Percentiles rank a stretch among this genome's conserved stretches.
Evolutionary conservation across 2,797 vertebrate species (phyloP).

Genomic region (Trichosurus vulpecula): DNA sequence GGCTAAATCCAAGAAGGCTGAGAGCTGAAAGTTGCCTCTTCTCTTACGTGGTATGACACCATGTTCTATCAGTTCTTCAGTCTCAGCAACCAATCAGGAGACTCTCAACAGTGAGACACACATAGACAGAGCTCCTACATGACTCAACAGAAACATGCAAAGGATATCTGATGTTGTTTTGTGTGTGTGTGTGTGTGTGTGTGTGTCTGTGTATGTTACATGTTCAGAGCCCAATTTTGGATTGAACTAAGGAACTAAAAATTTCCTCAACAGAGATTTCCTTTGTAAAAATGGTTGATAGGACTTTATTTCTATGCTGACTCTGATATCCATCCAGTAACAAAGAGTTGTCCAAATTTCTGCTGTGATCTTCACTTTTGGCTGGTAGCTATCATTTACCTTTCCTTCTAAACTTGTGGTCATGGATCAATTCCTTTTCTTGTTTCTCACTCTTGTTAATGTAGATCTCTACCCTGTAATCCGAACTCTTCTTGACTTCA

Average conservation of each 20-base stretch:
- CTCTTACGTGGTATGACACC: not conserved
- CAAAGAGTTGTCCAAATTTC: not conserved
- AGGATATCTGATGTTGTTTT: not conserved
- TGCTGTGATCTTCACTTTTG: not conserved
- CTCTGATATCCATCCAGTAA: slow-evolving; percentile 7
- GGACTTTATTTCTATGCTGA: slow-evolving; percentile 30
- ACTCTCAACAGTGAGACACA: not conserved
- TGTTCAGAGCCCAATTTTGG: not conserved
- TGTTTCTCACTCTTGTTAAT: not conserved
- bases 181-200: not conserved
- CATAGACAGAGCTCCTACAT: not conserved
- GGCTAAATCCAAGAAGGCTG: not conserved
- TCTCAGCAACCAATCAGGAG: not conserved
- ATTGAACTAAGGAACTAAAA: not conserved
- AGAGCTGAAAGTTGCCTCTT: not conserved
- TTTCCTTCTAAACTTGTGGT: slow-evolving; percentile 12
- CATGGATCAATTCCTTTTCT: slow-evolving; percentile 11
- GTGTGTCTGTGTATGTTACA: too few species aligned
- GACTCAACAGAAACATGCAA: not conserved
- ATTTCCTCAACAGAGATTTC: not conserved
- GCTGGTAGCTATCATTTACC: slow-evolving; percentile 4
- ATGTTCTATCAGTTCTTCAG: not conserved
- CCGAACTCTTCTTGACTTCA: not conserved
- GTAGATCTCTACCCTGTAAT: not conserved
- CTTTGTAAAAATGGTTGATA: not conserved